phyloP scores from a whole-genome alignment of 2,113 vertebrate species.

The Xenopus borealis region DNA sequence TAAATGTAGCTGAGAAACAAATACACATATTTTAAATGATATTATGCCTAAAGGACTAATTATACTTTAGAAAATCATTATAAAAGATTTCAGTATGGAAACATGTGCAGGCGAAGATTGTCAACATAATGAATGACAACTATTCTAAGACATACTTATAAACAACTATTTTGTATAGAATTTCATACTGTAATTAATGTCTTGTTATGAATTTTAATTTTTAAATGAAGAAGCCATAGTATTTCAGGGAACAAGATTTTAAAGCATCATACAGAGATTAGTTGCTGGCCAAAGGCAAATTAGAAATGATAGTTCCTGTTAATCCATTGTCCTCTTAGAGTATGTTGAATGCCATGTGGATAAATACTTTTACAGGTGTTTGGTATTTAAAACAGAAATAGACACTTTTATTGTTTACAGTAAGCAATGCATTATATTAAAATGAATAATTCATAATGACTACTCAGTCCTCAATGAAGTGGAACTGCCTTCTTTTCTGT shows the following conservation, averaged over 20 bases:
- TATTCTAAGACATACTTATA: slow-evolving; percentile 12
- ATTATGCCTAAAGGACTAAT: slow-evolving; percentile 38
- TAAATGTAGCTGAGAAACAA: slow-evolving; percentile 4
- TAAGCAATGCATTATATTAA: too few species aligned
- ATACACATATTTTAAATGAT: slow-evolving; percentile 29
- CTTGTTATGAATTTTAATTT: slow-evolving; percentile 23
- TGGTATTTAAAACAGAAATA: too few species aligned
- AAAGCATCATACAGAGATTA: background rate
- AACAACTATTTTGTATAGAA: slow-evolving; percentile 11
- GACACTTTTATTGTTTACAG: too few species aligned
- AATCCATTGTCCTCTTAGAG: too few species aligned
- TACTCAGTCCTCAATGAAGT: too few species aligned
- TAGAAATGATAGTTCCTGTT: too few species aligned
- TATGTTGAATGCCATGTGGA: too few species aligned
- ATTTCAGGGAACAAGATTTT: background rate
- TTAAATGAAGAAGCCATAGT: slow-evolving; percentile 6
- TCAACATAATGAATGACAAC: slow-evolving; percentile 27
- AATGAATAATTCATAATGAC: too few species aligned
- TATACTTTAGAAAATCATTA: slow-evolving; percentile 30
- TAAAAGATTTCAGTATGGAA: slow-evolving; percentile 23
- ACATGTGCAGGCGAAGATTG: slow-evolving; percentile 24
- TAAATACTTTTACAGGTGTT: too few species aligned
- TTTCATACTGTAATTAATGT: slow-evolving; percentile 23
- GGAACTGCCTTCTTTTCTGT: too few species aligned
- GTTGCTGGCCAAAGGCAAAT: too few species aligned